Base-by-base conservation (phyloP, 2,113 vertebrate species). In the Scytalopus superciliaris region DNA sequence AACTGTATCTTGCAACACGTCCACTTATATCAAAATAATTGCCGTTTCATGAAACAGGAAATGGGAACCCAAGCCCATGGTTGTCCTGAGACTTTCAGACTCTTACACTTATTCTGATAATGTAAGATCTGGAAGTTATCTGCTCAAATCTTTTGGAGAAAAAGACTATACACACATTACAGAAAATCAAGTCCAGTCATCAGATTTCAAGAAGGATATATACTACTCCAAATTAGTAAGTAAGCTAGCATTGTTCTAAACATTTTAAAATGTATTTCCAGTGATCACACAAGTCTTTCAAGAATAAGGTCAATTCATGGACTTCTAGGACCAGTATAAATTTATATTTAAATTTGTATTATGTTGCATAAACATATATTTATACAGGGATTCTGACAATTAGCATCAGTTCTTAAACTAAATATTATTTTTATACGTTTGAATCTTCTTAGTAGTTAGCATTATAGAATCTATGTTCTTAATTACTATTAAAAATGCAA, bases 101-200 rank as follows among this genome's bases (percentile, higher is more conserved):
- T 60, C 13, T 21, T 44, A 14, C 7, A 24, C 7, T 63, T 49
- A 28, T 2, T 18, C 5, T 68, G 12, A 64, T 45, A 50, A 45
- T 22, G 3, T 62, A 53, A 68, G 10, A 59, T 13, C 7, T n/a
- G 28, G 27, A 49, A 56, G 3, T 30, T 42, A 22, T 5, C 23
- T 62, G 3, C 60, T 69, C 47, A 67, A 67, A 74, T 14, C 14
- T 49, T 90, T 79, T 83, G n/a, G 17, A 45, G 16, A 82, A 76
- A 40, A 14, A 19, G 12, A 35, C 11, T 66, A 40, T n/a, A 42
- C 4, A 23, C 12, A 42, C 0, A 0, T 37, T 37, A 45, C 14
- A 63, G 31, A 47, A 62, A 73, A 92, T 39, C 25, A 59, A 63
- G 19, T 24, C 14, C 14, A 49, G 11, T 4, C 59, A 3, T 59